These are phyloP conservation scores for Oryzias melastigma DNA, from an alignment of 2,113 vertebrate genomes.

Conservation along the genomic window DNA sequence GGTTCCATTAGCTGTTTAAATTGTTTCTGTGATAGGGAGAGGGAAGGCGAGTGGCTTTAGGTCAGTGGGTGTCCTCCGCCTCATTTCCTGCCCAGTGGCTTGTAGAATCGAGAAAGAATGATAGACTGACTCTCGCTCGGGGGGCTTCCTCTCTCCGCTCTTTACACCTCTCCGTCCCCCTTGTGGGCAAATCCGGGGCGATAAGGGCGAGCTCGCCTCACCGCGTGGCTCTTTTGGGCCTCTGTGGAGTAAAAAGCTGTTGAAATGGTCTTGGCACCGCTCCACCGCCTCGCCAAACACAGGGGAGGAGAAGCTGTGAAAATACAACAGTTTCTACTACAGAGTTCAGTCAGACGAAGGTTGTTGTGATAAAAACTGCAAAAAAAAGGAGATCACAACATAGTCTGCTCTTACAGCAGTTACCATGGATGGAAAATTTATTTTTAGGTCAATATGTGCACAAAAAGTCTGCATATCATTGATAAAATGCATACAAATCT, in stretches of 20 bases:
- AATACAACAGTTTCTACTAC: constrained; percentile 16
- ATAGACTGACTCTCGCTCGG: constrained; percentile 31
- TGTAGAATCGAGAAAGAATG: constrained; percentile 38
- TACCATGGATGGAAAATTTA: not conserved
- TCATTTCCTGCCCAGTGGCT: constrained; percentile 66
- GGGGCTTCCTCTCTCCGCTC: constrained; percentile 10
- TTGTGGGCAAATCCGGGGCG: constrained; percentile 35
- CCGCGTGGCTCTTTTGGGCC: constrained; percentile 46
- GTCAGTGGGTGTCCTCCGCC: constrained; percentile 62
- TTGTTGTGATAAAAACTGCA: not conserved
- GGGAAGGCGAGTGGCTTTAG: constrained; percentile 53
- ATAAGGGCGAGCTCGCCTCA: constrained; percentile 47
- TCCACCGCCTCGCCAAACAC: constrained; percentile 20
- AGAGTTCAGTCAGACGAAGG: not conserved
- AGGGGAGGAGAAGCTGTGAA: constrained; percentile 29
- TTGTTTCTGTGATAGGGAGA: constrained; percentile 62
- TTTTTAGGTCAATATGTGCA: not conserved
- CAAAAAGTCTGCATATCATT: not conserved
- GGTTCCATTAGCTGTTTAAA: constrained; percentile 67
- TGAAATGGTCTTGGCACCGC: constrained; percentile 40
- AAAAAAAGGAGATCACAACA: not conserved
- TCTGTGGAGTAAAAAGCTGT: constrained; percentile 34
- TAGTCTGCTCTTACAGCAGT: not conserved
- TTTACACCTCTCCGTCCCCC: constrained; percentile 19
- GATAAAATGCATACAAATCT: too few relatives aligned